Conservation (phyloP, 1,140 invertebrate genomes). For the Drosophila arawakana region DNA sequence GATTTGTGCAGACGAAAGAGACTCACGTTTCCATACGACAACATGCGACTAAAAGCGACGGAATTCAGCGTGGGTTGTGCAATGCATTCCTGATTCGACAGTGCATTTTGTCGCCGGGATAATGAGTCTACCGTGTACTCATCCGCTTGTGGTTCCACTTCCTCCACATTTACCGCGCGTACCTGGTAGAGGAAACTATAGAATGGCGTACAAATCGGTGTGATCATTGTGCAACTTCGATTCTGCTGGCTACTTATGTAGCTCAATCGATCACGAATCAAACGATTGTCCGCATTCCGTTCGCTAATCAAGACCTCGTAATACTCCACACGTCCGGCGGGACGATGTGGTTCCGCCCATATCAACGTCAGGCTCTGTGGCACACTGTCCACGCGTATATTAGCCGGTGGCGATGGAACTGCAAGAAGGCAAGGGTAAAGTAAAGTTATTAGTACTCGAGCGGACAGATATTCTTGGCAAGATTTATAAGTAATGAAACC, state of each 20-base stretch:
- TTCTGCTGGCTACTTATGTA: conserved; percentile 42
- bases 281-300: conserved; percentile 31
- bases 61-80: conserved; percentile 13
- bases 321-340: conserved; percentile 60
- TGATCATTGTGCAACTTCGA: conserved; percentile 46
- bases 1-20: conserved; percentile 54
- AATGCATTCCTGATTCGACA: not conserved
- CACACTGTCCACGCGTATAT: conserved; percentile 29
- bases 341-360: conserved; percentile 45
- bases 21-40: conserved; percentile 27
- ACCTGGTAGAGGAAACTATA: conserved; percentile 58
- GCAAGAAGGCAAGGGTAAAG: not conserved
- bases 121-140: not conserved
- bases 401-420: conserved; percentile 57
- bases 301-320: conserved; percentile 62
- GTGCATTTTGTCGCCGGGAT: not conserved
- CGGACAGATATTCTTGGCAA: no score
- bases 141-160: not conserved
- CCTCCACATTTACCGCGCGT: conserved; percentile 64
- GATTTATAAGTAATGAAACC: not conserved
- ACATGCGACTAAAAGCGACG: conserved; percentile 22
- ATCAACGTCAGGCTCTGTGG: conserved; percentile 40
- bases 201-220: conserved; percentile 50
- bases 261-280: conserved; percentile 32
- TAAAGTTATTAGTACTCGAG: not conserved